Conservation (phyloP, 2,113 vertebrate genomes). For the Tachysurus fulvidraco region DNA sequence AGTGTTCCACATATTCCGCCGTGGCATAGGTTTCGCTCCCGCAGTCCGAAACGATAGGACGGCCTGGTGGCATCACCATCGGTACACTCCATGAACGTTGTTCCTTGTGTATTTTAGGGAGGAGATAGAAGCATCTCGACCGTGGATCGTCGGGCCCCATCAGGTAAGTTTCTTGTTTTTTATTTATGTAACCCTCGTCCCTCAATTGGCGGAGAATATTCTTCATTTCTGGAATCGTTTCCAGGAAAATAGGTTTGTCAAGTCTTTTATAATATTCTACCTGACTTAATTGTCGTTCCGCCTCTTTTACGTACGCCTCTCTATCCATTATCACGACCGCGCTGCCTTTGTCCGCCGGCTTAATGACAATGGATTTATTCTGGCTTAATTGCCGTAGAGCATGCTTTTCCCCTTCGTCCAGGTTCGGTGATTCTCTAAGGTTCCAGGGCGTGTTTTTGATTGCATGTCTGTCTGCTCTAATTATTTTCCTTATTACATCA, state of each 20-base stretch:
- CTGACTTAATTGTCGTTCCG: too few species aligned
- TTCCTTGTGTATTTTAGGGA: slow-evolving; percentile 36
- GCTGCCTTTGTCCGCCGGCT: too few species aligned
- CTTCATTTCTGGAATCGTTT: background rate
- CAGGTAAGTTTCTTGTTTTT: background rate
- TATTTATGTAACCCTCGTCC: background rate
- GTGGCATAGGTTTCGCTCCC: slow-evolving; percentile 19
- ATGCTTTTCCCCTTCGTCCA: too few species aligned
- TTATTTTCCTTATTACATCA: too few species aligned
- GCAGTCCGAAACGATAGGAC: slow-evolving; percentile 30
- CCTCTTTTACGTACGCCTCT: too few species aligned
- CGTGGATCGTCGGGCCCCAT: background rate
- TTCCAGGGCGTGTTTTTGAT: too few species aligned
- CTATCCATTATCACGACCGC: too few species aligned
- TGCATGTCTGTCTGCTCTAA: too few species aligned
- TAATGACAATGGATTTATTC: too few species aligned
- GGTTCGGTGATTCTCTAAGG: too few species aligned
- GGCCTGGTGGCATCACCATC: background rate
- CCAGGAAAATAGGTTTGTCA: background rate
- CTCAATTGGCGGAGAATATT: rapidly evolving
- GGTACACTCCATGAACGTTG: background rate
- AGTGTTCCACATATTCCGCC: slow-evolving; percentile 21
- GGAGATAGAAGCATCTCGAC: background rate
- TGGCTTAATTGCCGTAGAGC: too few species aligned
- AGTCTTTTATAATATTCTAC: background rate